These are phyloP conservation scores for Nineta flava DNA, from an alignment of 2,888 invertebrate genomes.

Conservation along the genomic window DNA sequence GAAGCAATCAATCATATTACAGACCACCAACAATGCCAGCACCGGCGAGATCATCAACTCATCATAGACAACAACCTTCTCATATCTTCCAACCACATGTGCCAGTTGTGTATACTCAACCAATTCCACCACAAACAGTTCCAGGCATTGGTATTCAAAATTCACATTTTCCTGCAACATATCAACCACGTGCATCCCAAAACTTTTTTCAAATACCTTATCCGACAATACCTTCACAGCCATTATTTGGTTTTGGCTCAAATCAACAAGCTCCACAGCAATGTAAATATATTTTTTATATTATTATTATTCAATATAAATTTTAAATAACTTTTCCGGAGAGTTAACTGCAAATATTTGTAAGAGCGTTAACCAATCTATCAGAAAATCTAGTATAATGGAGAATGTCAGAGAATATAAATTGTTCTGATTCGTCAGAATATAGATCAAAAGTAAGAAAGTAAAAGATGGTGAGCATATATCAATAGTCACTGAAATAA, in stretches of 20 bases:
- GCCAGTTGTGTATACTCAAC: neutral
- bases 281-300: neutral
- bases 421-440: no score
- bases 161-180: neutral
- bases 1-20: slow-evolving; percentile 2
- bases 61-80: slow-evolving; percentile 7
- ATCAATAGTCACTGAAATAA: no score
- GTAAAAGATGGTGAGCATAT: no score
- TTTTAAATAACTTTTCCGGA: no score
- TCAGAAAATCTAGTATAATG: no score
- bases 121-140: neutral
- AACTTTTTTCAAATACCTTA: neutral
- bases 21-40: slow-evolving; percentile 7
- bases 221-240: neutral
- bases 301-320: no score
- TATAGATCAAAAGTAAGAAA: no score
- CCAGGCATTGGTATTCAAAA: neutral
- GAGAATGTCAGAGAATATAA: no score
- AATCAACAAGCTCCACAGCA: neutral
- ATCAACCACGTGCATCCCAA: neutral
- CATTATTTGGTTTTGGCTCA: neutral
- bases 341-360: no score
- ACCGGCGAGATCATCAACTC: slow-evolving; percentile 8
- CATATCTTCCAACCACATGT: neutral
- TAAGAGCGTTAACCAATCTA: no score